A percentile compares a stretch with the other conserved stretches of the same genome.
Conservation (phyloP, 2,797 vertebrate genomes). For the Synanceia verrucosa region DNA sequence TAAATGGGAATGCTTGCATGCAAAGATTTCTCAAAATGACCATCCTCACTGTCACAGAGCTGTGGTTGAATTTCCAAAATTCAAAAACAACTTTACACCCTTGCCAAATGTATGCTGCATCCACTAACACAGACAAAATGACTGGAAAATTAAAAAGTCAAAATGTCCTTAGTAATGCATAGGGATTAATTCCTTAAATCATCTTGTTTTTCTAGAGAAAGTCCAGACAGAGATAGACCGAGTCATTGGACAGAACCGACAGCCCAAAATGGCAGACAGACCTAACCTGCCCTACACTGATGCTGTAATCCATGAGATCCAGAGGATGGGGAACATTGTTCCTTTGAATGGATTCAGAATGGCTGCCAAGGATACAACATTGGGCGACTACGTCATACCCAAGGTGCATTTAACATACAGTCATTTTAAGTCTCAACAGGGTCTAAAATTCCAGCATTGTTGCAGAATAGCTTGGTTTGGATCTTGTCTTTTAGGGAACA, state of each 20-base stretch:
- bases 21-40: background rate
- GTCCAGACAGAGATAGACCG: slow-evolving; percentile 85
- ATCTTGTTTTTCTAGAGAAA: slow-evolving; percentile 66
- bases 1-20: background rate
- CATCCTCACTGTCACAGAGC: too few relatives aligned
- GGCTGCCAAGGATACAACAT: slow-evolving; percentile 49
- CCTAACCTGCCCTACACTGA: slow-evolving; percentile 84
- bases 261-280: slow-evolving; percentile 71
- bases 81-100: too few relatives aligned
- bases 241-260: slow-evolving; percentile 71
- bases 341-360: slow-evolving; percentile 70
- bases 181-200: background rate
- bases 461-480: background rate
- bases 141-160: too few relatives aligned
- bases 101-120: too few relatives aligned
- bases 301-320: slow-evolving; percentile 83
- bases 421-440: background rate
- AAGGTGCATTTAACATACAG: slow-evolving; percentile 72
- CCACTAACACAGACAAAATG: background rate
- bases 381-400: slow-evolving; percentile 79
- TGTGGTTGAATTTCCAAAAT: too few relatives aligned
- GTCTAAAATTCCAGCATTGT: background rate
- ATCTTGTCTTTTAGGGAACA: background rate
- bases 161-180: background rate
- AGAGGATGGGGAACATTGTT: slow-evolving; percentile 78